These are phyloP conservation scores for Aphidoletes aphidimyza DNA, from an alignment of 2,888 invertebrate species.

Conservation along the genomic window DNA sequence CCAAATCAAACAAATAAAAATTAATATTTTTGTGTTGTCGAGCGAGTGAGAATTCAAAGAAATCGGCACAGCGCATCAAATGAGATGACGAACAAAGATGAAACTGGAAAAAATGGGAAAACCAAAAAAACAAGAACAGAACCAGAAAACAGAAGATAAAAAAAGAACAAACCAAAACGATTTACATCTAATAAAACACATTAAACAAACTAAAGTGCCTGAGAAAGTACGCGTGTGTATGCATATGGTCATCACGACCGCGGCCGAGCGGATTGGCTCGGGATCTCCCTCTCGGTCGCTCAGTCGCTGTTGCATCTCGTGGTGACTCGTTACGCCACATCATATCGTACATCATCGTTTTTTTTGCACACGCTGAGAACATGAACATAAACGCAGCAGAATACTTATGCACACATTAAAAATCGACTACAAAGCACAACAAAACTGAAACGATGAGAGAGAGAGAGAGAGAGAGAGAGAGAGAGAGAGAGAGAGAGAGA, in stretches of 20 bases:
- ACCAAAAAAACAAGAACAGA: no score
- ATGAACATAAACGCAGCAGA: slow-evolving; percentile 15
- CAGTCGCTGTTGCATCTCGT: no score
- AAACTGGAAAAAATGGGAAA: neutral
- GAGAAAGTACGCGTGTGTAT: slow-evolving; percentile 37
- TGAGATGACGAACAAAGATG: neutral
- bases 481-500: neutral
- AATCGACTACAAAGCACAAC: neutral
- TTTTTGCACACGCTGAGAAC: slow-evolving; percentile 25
- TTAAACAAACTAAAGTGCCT: slow-evolving; percentile 51
- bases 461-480: neutral
- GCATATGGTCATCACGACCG: neutral
- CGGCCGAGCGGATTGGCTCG: no score
- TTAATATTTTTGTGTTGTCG: neutral
- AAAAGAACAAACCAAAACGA: neutral
- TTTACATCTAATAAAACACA: slow-evolving; percentile 51
- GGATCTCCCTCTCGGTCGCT: no score
- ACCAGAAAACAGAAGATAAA: neutral
- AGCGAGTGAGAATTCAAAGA: neutral
- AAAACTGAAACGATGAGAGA: neutral
- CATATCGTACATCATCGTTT: slow-evolving; percentile 42
- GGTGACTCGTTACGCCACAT: neutral
- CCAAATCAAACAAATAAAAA: slow-evolving; percentile 49
- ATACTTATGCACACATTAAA: neutral
- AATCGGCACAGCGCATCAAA: neutral